Conservation (phyloP, 92 coral and sea anemone genomes). For the Parazoanthus swiftii region DNA sequence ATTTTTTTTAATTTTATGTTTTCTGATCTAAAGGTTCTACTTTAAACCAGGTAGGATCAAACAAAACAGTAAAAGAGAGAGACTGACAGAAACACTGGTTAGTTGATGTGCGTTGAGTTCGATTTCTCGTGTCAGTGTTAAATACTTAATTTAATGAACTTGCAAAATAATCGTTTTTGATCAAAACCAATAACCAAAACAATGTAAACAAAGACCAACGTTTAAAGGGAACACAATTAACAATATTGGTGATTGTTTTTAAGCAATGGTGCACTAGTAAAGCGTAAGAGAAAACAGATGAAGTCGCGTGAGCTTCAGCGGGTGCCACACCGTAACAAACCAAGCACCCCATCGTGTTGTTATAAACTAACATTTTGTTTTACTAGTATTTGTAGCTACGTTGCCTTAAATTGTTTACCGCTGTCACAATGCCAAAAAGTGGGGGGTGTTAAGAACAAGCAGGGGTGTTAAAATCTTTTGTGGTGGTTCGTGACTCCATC, state of each 20-base stretch:
- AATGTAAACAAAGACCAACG: background rate
- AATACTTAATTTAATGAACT: too few species aligned
- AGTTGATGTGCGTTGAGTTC: too few species aligned
- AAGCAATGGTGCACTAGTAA: background rate
- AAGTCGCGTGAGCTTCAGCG: background rate
- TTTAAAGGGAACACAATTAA: background rate
- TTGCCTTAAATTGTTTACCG: background rate
- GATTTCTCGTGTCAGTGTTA: too few species aligned
- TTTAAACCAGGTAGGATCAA: too few species aligned
- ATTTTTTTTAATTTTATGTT: too few species aligned
- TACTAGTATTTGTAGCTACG: background rate
- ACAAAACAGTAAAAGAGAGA: too few species aligned
- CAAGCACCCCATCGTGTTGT: background rate
- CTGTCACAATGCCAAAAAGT: background rate
- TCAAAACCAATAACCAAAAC: background rate
- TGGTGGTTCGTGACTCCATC: background rate
- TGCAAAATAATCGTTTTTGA: background rate
- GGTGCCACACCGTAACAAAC: background rate
- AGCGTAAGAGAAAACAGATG: background rate
- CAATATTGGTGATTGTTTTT: background rate
- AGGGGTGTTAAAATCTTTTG: background rate
- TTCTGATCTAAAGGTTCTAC: too few species aligned
- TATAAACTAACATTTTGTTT: too few species aligned
- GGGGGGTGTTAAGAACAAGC: background rate
- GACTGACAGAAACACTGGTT: too few species aligned